Evolutionary conservation across 2,888 invertebrate genomes (phyloP), one percentile per base, ranked within the genome.

Genomic region (Brachynemurus nebulosus): DNA sequence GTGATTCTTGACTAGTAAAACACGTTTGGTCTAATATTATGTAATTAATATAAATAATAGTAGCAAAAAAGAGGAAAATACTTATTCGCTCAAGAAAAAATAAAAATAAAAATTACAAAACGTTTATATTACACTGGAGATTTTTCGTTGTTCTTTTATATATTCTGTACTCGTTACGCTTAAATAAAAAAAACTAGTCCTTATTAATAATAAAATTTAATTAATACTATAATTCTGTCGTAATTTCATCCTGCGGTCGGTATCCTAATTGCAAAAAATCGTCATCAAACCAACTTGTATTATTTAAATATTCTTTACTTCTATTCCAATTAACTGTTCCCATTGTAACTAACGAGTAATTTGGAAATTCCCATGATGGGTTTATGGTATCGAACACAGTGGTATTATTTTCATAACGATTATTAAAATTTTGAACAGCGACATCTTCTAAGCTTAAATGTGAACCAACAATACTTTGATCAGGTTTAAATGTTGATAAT

Each of bases 221-320:
- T n/a, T n/a, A 27, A 27, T 27, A 14, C 30, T 69, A 86, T 64
- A 86, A 73, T 71, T 86, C 86, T 56, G 86, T 86, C 57, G 86
- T 86, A 54, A 86, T 82, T 68, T 88, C 86, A 65, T 88, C 88
- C 66, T 88, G 88, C 40, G 88, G 88, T 56, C 88, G 72, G 63
- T 85, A 83, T 46, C 86, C 85, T 62, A 88, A 73, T 59, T 84
- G 82, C 55, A 81, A 80, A 59, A 85, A 81, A 63, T 86, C 86
- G 57, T 86, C 83, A 57, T 83, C 86, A 46, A 81, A 63, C 74
- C 80, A 80, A 39, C 79, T 69, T 4, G 16, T 20, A 44, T 77
- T 76, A 4, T 20, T 60, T 38, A 64, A 55, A 50, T 58, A 63
- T 50, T 66, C 64, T 51, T 61, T 63, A 48, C 62, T 64, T 23